phyloP scores from a whole-genome alignment of 2,888 invertebrate species.

The Andrena dorsata region DNA sequence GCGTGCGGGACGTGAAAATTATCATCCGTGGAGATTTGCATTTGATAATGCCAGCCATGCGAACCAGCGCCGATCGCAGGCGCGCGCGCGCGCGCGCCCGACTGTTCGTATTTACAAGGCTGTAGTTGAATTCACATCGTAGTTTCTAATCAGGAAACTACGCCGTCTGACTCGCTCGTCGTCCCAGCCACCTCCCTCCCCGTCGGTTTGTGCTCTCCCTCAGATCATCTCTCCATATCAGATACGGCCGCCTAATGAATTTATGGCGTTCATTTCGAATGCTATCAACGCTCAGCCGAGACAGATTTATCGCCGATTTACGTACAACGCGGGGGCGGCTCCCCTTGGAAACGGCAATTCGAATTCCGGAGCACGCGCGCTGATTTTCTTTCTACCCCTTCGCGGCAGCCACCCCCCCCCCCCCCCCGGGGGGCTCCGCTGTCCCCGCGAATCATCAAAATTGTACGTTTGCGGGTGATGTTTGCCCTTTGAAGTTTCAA shows the following conservation, averaged over 20 bases:
- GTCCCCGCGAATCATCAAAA: not conserved
- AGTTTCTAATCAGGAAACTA: constrained; percentile 49
- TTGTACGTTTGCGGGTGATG: not conserved
- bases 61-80: not conserved
- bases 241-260: constrained; percentile 71
- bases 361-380: constrained; percentile 38
- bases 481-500: not conserved
- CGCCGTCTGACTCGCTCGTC: constrained; percentile 21
- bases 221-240: constrained; percentile 65
- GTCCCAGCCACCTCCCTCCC: constrained; percentile 12
- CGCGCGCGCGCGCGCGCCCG: not conserved
- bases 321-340: constrained; percentile 43
- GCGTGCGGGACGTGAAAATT: too few species aligned
- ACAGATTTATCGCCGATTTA: constrained; percentile 70
- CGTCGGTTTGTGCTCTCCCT: constrained; percentile 30
- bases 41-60: too few species aligned
- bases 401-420: not conserved
- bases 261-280: constrained; percentile 71
- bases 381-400: constrained; percentile 17
- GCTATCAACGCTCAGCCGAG: constrained; percentile 61
- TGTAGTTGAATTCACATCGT: constrained; percentile 15
- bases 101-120: constrained; percentile 8
- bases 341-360: constrained; percentile 51
- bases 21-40: too few species aligned
- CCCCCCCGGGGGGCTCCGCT: too few species aligned